Evolutionary conservation across 2,113 vertebrate genomes (phyloP), one percentile per base, ranked within the genome.

Genomic region (Herpetotheres cachinnans): DNA sequence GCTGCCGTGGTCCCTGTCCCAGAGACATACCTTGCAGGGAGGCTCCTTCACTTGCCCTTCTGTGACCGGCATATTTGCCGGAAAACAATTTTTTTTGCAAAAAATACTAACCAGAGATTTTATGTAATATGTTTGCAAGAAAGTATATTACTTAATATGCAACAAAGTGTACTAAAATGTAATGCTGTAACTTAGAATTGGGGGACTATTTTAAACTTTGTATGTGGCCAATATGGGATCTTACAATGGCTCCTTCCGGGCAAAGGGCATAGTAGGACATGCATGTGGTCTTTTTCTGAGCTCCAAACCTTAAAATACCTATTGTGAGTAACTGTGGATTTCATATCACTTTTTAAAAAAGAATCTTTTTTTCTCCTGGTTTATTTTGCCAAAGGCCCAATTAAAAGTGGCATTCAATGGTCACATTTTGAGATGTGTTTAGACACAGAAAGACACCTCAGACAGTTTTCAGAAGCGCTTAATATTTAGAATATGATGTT

Each of bases 261-360:
- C 27, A 66, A 59, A 73, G 13, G 50, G 24, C 27, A 20, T 20
- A 27, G 10, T 6, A 6, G 22, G 25, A 54, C 11, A 24, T 9
- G 27, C 14, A 25, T 46, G 49, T 25, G 6, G 4, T 76, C 15
- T 47, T 29, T 24, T 74, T 44, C 32, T 63, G 49, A 15, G 8
- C 38, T 58, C 74, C 74, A 54, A 80, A 38, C 22, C 55, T 84
- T 79, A 36, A 42, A 58, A 63, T 52, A 47, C 8, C 20, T 50
- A 6, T n/a, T 32, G 20, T 58, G 29, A 52, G 20, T 52, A 46
- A 58, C 27, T 62, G 30, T 49, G 27, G 65, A 67, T 54, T 59
- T 49, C 7, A 2, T 29, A 56, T 20, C 1, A 11, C 18, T 76
- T 71, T 44, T 52, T 30, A 0, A 1, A 15, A 58, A 81, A 44